Evolutionary conservation across 2,888 invertebrate genomes (phyloP).

Genomic region (Lordiphosa andalusiaca): DNA sequence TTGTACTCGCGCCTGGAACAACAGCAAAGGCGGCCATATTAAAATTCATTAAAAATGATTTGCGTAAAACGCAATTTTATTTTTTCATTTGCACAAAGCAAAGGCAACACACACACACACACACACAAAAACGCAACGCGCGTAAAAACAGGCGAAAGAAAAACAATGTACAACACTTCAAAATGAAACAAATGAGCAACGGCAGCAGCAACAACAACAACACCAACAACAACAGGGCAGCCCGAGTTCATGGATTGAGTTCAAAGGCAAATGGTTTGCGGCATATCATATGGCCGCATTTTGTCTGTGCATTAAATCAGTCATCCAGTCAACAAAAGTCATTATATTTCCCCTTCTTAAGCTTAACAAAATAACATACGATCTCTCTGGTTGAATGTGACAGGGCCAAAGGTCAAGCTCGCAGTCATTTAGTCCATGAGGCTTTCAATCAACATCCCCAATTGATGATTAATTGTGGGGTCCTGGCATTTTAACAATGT

Average conservation of each 20-base stretch:
- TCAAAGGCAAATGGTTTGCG: no score
- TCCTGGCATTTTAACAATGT: slow-evolving; percentile 66
- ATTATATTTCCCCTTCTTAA: background rate
- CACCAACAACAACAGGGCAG: no score
- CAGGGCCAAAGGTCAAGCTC: slow-evolving; percentile 11
- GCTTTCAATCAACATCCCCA: slow-evolving; percentile 53
- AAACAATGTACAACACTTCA: slow-evolving; percentile 39
- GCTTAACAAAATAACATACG: background rate
- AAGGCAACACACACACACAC: slow-evolving; percentile 12
- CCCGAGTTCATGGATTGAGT: no score
- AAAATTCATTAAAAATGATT: slow-evolving; percentile 75
- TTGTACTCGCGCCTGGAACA: slow-evolving; percentile 13
- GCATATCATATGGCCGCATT: no score
- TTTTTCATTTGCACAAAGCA: slow-evolving; percentile 47
- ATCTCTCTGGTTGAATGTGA: background rate
- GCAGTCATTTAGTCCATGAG: slow-evolving; percentile 12
- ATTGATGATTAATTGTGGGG: slow-evolving; percentile 66
- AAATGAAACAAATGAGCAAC: slow-evolving; percentile 47
- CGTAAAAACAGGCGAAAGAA: slow-evolving; percentile 27
- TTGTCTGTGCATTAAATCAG: background rate
- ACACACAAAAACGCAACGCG: slow-evolving; percentile 10
- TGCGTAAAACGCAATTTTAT: slow-evolving; percentile 76
- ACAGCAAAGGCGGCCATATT: slow-evolving; percentile 50
- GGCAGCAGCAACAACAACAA: slow-evolving; percentile 16
- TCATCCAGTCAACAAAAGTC: slow-evolving; percentile 12